These are phyloP conservation scores for Alosa sapidissima DNA, from an alignment of 2,797 vertebrate species.

Conservation along the genomic window DNA sequence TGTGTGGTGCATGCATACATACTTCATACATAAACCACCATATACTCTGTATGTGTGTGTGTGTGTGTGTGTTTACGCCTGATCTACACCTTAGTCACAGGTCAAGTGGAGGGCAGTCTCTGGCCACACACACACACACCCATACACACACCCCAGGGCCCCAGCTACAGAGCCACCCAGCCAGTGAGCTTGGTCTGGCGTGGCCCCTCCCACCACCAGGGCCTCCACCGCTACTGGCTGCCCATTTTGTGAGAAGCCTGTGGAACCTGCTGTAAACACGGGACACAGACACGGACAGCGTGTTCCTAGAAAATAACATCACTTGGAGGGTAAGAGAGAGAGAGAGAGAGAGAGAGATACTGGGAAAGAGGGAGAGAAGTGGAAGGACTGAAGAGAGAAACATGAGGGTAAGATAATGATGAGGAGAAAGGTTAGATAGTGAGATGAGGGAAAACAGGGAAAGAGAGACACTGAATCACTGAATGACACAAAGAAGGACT, in stretches of 20 bases:
- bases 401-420: neutral
- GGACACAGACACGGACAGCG: neutral
- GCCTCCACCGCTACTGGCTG: neutral
- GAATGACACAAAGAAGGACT: neutral
- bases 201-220: neutral
- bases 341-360: neutral
- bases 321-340: neutral
- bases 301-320: neutral
- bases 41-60: neutral
- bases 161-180: too few relatives aligned
- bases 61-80: neutral
- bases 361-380: neutral
- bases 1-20: neutral
- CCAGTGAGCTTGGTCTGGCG: too few relatives aligned
- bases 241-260: neutral
- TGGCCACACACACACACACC: neutral
- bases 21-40: neutral
- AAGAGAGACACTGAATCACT: neutral
- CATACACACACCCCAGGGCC: neutral
- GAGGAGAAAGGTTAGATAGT: too few relatives aligned
- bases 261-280: neutral
- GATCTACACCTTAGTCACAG: slow-evolving; percentile 7
- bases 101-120: slow-evolving; percentile 11
- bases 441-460: neutral
- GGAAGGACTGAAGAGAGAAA: neutral